Base-by-base conservation (phyloP, 2,797 vertebrate genomes). In the Catamblyrhynchus diadema region DNA sequence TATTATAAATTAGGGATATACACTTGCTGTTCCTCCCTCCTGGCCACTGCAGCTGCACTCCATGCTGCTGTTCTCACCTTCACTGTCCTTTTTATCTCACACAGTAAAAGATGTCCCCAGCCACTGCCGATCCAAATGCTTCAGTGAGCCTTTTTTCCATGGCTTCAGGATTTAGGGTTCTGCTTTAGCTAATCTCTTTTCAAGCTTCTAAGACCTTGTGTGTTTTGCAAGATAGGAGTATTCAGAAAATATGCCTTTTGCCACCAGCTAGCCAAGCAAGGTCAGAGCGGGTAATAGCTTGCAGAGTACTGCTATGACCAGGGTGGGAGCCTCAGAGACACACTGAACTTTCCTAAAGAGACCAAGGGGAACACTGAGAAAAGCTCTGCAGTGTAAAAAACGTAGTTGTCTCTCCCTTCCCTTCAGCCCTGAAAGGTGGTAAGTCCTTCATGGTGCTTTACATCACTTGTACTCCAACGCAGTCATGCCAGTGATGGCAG, bases 101-200 rank as follows among this genome's bases (percentile, higher is more conserved):
- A 2, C 1, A 10, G 54, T 67, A 51, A 61, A 89, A 81, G 65
- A 93, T 1, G 20, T 96, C 95, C 93, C 94, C 39, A 95, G 87
- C 37, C 74, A 66, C 87, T 4, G 9, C 70, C 72, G 90, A 96
- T 96, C 70, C 73, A 86, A 94, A 93, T 79, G 82, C 75, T 91
- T 78, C 12, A 2, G 30, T 62, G 45, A 94, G 87, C 59, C 56
- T 79, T 95, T 93, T 85, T 93, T 90, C 51, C 56, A 74, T 47
- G 42, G 75, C 65, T 86, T 78, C 56, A 47, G 94, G 95, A 94
- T 95, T 96, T 95, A 84, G 82, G 66, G 80, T 88, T 90, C 66
- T 94, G 87, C 87, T 92, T 95, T 72, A 88, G 85, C 73, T 97
- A 95, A 97, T 96, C 96, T 95, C 77, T 93, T 95, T 93, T 81